Evolutionary conservation across 2,888 invertebrate species (phyloP).

Genomic region (Chaetoderma sp.): DNA sequence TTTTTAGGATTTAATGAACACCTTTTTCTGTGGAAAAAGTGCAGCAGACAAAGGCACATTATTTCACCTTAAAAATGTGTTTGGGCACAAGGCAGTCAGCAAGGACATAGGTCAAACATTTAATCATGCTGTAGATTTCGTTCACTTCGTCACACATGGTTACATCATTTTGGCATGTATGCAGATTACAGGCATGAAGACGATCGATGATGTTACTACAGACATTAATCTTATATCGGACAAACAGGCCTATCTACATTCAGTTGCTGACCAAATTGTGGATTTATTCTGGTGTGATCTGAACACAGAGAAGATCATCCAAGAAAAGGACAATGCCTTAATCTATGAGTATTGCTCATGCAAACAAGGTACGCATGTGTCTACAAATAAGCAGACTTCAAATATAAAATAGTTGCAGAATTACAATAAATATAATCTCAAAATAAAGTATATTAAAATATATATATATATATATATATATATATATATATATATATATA

Average conservation of each 20-base stretch:
- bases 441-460: background rate
- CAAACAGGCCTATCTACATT: too few relatives aligned
- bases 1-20: slow-evolving; percentile 30
- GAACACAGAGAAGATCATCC: too few relatives aligned
- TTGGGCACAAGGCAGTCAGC: slow-evolving; percentile 22
- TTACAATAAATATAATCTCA: too few relatives aligned
- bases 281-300: too few relatives aligned
- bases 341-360: too few relatives aligned
- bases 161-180: background rate
- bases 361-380: background rate
- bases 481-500: too few relatives aligned
- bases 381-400: background rate
- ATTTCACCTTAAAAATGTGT: slow-evolving; percentile 27
- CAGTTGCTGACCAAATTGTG: too few relatives aligned
- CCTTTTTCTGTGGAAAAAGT: slow-evolving; percentile 22
- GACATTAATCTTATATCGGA: too few relatives aligned
- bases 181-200: slow-evolving; percentile 3
- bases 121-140: slow-evolving; percentile 32
- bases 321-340: too few relatives aligned
- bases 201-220: background rate
- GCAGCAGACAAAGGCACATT: slow-evolving; percentile 35
- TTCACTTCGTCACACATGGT: slow-evolving; percentile 23
- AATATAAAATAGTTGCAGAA: background rate
- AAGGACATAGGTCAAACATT: slow-evolving; percentile 27
- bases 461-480: background rate